phyloP scores from a whole-genome alignment of 2,888 invertebrate species.

The Perizoma affinitatum region DNA sequence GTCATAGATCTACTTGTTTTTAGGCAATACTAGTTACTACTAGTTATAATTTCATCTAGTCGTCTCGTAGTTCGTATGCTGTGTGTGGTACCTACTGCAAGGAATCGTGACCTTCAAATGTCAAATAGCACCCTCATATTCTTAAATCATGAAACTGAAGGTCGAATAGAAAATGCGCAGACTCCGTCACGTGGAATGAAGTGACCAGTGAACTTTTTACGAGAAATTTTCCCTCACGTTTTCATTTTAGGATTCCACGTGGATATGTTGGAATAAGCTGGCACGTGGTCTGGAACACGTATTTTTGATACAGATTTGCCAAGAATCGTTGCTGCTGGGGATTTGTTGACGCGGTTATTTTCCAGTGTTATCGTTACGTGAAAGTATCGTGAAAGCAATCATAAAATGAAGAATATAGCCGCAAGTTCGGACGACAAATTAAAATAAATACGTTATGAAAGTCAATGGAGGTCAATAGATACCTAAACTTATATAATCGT shows the following conservation, averaged over 20 bases:
- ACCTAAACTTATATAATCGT: no score
- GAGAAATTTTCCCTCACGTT: slow-evolving; percentile 49
- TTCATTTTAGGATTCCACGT: slow-evolving; percentile 45
- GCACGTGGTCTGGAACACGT: slow-evolving; percentile 42
- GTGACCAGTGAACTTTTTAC: slow-evolving; percentile 34
- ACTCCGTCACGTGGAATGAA: slow-evolving; percentile 26
- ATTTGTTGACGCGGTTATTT: slow-evolving; percentile 1
- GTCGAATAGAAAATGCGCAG: slow-evolving; percentile 20
- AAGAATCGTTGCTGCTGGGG: slow-evolving; percentile 12
- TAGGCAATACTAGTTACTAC: no score
- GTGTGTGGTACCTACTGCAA: no score
- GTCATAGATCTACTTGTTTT: no score
- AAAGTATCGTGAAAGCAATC: no score
- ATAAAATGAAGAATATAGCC: no score
- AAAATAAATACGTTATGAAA: no score
- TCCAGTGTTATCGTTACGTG: no score
- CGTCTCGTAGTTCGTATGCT: no score
- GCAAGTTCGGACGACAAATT: no score
- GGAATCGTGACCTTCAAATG: background rate
- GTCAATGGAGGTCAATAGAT: no score
- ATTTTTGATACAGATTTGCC: slow-evolving; percentile 21
- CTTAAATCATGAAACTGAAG: slow-evolving; percentile 15
- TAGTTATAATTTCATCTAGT: no score
- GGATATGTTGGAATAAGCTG: slow-evolving; percentile 48
- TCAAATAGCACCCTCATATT: slow-evolving; percentile 2